Conservation (phyloP, 1,140 invertebrate genomes). For the Drosophila nasuta region DNA sequence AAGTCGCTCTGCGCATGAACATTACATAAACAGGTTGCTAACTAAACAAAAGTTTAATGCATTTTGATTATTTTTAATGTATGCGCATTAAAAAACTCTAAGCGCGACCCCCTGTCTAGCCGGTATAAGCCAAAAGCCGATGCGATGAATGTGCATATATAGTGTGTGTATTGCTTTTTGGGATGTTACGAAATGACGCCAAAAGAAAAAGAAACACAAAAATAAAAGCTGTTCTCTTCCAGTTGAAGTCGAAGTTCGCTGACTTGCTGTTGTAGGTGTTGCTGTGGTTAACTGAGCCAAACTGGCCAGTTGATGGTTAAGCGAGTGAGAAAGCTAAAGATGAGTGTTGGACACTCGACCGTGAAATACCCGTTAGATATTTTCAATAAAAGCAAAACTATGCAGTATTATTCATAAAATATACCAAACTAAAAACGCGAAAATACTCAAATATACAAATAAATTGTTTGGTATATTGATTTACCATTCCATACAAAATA, state of each 20-base stretch:
- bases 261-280: constrained; percentile 66
- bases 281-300: constrained; percentile 44
- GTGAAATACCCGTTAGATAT: too few relatives aligned
- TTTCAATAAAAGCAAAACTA: too few relatives aligned
- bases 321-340: too few relatives aligned
- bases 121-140: background rate
- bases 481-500: too few relatives aligned
- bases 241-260: constrained; percentile 36
- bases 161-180: constrained; percentile 27
- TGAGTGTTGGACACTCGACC: too few relatives aligned
- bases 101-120: background rate
- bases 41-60: constrained; percentile 78
- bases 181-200: constrained; percentile 64
- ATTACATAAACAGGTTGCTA: constrained; percentile 53
- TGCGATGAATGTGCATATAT: constrained; percentile 67
- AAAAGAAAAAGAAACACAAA: constrained; percentile 4
- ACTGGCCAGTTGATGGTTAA: constrained; percentile 26
- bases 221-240: constrained; percentile 37
- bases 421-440: too few relatives aligned
- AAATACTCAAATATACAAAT: too few relatives aligned
- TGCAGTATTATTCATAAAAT: too few relatives aligned
- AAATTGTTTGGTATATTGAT: too few relatives aligned
- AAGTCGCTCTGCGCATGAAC: constrained; percentile 17
- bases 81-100: constrained; percentile 54
- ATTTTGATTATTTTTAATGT: constrained; percentile 80